phyloP scores from a whole-genome alignment of 2,888 invertebrate species.

The Drosophila recens region DNA sequence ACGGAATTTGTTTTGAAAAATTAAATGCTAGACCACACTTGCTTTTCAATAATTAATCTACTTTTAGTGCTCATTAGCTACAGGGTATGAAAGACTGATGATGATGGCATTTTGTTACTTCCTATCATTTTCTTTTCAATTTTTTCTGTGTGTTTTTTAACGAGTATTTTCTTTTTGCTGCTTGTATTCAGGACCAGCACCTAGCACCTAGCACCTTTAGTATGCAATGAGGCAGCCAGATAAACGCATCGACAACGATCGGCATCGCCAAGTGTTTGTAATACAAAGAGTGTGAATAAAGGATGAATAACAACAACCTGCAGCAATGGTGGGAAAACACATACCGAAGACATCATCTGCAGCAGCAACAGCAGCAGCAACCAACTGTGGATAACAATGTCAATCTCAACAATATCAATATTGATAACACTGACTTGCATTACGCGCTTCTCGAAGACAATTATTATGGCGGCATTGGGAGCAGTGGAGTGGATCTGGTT shows the following conservation, averaged over 20 bases:
- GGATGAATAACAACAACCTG: conserved; percentile 78
- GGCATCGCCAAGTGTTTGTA: conserved; percentile 49
- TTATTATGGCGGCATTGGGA: conserved; percentile 31
- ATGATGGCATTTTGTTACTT: conserved; percentile 76
- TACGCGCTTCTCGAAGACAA: conserved; percentile 66
- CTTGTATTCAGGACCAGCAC: conserved; percentile 48
- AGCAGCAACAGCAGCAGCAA: conserved; percentile 29
- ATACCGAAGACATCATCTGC: conserved; percentile 75
- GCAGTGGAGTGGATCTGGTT: neutral
- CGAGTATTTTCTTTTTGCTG: conserved; percentile 12
- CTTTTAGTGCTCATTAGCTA: neutral
- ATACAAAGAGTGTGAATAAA: conserved; percentile 46
- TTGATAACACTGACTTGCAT: conserved; percentile 50
- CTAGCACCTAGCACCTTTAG: conserved; percentile 60
- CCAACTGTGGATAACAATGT: conserved; percentile 49
- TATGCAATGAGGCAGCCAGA: conserved; percentile 76
- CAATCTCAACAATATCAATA: conserved; percentile 51
- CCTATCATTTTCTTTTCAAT: conserved; percentile 39
- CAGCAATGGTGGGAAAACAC: conserved; percentile 83
- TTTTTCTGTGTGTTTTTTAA: conserved; percentile 12
- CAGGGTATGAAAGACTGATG: conserved; percentile 67
- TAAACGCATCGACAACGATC: conserved; percentile 71
- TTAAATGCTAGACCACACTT: neutral
- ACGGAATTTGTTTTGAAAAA: too few relatives aligned
- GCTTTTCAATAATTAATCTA: neutral